Base-by-base conservation (phyloP, 2,888 invertebrate species). In the Leptogaster cylindrica region DNA sequence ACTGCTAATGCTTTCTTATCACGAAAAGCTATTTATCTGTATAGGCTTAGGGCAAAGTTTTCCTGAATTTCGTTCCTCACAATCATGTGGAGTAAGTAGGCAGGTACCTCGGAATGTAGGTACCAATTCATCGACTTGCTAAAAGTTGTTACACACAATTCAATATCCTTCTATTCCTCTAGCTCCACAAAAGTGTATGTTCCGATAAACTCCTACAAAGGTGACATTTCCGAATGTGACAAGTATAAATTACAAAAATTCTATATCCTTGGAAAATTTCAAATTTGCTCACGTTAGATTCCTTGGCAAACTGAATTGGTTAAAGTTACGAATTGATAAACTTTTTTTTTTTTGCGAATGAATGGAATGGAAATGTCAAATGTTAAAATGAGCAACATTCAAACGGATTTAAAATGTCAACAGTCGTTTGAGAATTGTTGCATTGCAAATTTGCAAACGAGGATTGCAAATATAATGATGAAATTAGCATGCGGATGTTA, bases 11-110 rank as follows among this genome's bases (percentile, higher is more conserved):
- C 73, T 76, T 76, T 75, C 76, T 76, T 76, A 75, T 76, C 76
- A 76, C 76, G 76, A 73, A 76, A 73, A 73, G 73, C 75, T 75
- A 75, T 76, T 76, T 76, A 75, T 75, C 75, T 74, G 73, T 65
- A 52, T 52, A 68, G 73, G 73, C 72, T 73, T 71, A 72, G 72
- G 69, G 70, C 50, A 72, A 70, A 72, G 72, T 55, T 69, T 69
- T 69, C 31, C 52, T 51, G 50, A 14, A 41, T 14, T 58, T 58
- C 58, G 36, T 58, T 39, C 18, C 39, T 58, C 25, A 20, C 14
- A 14, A 25, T 12, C 58, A 58, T 41, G 14, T 58, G 36, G 25
- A 46, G n/a, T 23, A 12, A 58, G 39, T 39, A 25, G 5, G 39
- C 31, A 58, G 28, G 52, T 16, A 23, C 27, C 16, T 25, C 50